Base-by-base conservation (phyloP, 2,113 vertebrate genomes). In the Bombycilla garrulus region DNA sequence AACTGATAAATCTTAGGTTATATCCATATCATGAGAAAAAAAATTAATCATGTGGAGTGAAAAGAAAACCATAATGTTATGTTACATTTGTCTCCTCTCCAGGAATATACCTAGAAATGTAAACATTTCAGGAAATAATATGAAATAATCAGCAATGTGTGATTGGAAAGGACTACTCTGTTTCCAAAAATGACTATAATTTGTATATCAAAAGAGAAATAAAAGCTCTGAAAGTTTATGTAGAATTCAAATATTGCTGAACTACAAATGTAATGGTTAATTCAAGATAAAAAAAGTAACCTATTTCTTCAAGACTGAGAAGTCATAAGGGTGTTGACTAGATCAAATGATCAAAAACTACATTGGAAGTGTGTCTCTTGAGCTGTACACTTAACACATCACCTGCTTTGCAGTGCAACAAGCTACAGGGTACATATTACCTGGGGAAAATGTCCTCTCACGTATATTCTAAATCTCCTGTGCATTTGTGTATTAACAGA, bases 1-100 rank as follows among this genome's bases (percentile, higher is more conserved):
- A 96, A 96, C n/a, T 76, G 85, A 93, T 93, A 93, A 94, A 94
- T 95, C 86, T 88, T 86, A 25, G 19, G 36, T 35, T 91, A 42
- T 86, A 92, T 50, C 56, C 44, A 33, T 53, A 93, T 60, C 15
- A 79, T 11, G 15, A 36, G 47, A 84, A 65, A 94, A 94, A 94
- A 90, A 74, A 83, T 88, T 64, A 86, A 93, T 95, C 74, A 83
- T 60, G 31, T 66, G 25, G 72, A 91, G 48, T 78, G 69, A 95
- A 93, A 91, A 91, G 77, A 90, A 85, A 92, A 86, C 42, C 31
- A 42, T 90, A 71, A 88, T 28, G 40, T 71, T 86, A 31, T 29
- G 70, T 83, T 71, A 86, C 15, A 38, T 45, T 74, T 93, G 47
- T 38, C 31, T 93, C 40, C 74, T 71, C 86, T 94, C 79, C 67